Conservation (phyloP, 2,888 invertebrate species). For the Latheticus oryzae region DNA sequence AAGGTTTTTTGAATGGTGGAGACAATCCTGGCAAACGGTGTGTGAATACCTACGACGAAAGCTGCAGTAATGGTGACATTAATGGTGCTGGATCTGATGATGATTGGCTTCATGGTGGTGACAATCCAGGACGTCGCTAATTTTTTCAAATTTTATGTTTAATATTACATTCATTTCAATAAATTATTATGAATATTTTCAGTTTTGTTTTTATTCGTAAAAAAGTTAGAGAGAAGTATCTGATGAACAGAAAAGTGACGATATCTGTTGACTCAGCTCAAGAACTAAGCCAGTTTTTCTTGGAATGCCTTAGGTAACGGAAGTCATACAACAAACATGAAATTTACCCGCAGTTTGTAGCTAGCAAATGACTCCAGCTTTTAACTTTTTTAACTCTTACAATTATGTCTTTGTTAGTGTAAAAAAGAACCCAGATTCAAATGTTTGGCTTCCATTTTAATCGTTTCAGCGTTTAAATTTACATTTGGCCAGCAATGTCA, state of each 20-base stretch:
- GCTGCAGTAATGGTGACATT: constrained; percentile 67
- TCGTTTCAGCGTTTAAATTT: constrained; percentile 9
- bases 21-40: constrained; percentile 56
- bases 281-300: constrained; percentile 48
- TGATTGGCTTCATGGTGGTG: constrained; percentile 28
- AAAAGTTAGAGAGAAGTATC: constrained; percentile 10
- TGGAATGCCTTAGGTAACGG: constrained; percentile 46
- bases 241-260: constrained; percentile 25
- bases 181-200: constrained; percentile 3
- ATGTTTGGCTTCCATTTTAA: no score
- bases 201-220: neutral
- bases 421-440: constrained; percentile 11
- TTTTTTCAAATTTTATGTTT: constrained; percentile 2
- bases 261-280: constrained; percentile 40
- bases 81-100: constrained; percentile 63
- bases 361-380: constrained; percentile 35
- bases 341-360: constrained; percentile 47
- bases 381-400: constrained; percentile 18
- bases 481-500: constrained; percentile 7
- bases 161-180: constrained; percentile 4
- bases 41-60: constrained; percentile 68
- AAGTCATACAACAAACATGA: constrained; percentile 47
- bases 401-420: constrained; percentile 22
- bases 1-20: constrained; percentile 46
- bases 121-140: constrained; percentile 18